Evolutionary conservation across 92 coral and sea anemone species (phyloP).

Genomic region (Paragorgia papillata): DNA sequence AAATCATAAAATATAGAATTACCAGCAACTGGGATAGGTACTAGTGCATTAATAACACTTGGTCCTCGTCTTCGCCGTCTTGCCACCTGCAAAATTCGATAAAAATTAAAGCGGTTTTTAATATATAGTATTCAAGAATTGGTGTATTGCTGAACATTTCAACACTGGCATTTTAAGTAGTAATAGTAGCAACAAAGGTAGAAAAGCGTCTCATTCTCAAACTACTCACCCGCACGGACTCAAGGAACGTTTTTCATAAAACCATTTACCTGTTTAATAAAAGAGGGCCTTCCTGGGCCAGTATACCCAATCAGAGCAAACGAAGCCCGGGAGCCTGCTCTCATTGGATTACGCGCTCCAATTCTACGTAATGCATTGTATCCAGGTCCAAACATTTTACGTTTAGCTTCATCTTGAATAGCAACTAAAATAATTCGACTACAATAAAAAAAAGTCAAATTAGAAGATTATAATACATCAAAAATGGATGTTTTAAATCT

Average conservation of each 20-base stretch:
- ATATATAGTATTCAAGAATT: too few relatives aligned
- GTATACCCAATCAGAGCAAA: constrained; percentile 21
- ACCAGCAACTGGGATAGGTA: constrained; percentile 6
- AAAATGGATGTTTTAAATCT: too few relatives aligned
- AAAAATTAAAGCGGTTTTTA: too few relatives aligned
- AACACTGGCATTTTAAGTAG: too few relatives aligned
- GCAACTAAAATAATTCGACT: constrained; percentile 46
- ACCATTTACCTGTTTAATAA: neutral
- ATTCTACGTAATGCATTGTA: constrained; percentile 4
- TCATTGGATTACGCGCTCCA: constrained; percentile 5
- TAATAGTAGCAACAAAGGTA: too few relatives aligned
- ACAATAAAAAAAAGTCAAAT: too few relatives aligned
- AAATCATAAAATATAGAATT: too few relatives aligned
- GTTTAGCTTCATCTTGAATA: constrained; percentile 48
- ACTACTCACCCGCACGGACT: too few relatives aligned
- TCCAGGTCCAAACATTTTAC: constrained; percentile 20
- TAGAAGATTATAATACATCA: too few relatives aligned
- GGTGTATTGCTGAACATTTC: too few relatives aligned
- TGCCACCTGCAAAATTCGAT: neutral
- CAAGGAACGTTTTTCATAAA: too few relatives aligned
- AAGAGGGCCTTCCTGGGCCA: neutral
- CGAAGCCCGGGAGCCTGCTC: constrained; percentile 3
- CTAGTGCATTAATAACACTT: constrained; percentile 8
- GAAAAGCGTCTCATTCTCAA: too few relatives aligned
- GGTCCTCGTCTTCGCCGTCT: constrained; percentile 7